phyloP scores from a whole-genome alignment of 2,888 invertebrate genomes.

The Sericinus montela region DNA sequence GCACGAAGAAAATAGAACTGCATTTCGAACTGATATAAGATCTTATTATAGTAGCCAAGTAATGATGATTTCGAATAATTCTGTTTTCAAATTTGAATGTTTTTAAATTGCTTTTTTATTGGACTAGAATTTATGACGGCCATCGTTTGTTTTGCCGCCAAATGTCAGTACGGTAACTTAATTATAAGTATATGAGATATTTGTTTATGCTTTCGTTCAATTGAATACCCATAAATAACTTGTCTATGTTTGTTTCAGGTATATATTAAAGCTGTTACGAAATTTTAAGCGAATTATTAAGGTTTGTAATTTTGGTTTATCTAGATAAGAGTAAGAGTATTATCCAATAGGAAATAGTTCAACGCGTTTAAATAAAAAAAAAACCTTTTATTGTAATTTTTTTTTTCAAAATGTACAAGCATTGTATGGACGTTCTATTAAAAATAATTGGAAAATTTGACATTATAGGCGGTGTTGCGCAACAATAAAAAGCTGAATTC shows the following conservation, averaged over 20 bases:
- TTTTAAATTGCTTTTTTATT: slow-evolving; percentile 76
- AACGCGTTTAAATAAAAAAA: not conserved
- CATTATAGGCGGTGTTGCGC: slow-evolving; percentile 25
- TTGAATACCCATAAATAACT: slow-evolving; percentile 26
- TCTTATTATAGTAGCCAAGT: slow-evolving; percentile 34
- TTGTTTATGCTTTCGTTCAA: slow-evolving; percentile 25
- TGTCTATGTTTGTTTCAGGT: slow-evolving; percentile 41
- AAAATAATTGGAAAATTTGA: slow-evolving; percentile 14
- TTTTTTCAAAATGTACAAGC: not conserved
- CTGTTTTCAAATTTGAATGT: slow-evolving; percentile 65
- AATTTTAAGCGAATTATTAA: not conserved
- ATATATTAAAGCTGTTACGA: slow-evolving; percentile 20
- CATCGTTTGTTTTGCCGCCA: slow-evolving; percentile 61
- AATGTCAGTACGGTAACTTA: slow-evolving; percentile 48
- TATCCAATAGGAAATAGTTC: not conserved
- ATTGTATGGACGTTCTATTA: not conserved
- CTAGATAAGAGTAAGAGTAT: not conserved
- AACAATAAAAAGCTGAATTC: slow-evolving; percentile 30
- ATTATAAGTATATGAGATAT: slow-evolving; percentile 41
- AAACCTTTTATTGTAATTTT: not conserved
- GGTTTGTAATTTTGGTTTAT: slow-evolving; percentile 4
- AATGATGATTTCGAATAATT: slow-evolving; percentile 37
- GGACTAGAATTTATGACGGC: slow-evolving; percentile 66
- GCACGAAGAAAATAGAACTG: slow-evolving; percentile 25
- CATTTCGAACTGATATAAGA: slow-evolving; percentile 26